A percentile compares a stretch with the other conserved stretches of the same genome.
Conservation (phyloP, 2,888 invertebrate genomes). For the Drosophila picticornis region DNA sequence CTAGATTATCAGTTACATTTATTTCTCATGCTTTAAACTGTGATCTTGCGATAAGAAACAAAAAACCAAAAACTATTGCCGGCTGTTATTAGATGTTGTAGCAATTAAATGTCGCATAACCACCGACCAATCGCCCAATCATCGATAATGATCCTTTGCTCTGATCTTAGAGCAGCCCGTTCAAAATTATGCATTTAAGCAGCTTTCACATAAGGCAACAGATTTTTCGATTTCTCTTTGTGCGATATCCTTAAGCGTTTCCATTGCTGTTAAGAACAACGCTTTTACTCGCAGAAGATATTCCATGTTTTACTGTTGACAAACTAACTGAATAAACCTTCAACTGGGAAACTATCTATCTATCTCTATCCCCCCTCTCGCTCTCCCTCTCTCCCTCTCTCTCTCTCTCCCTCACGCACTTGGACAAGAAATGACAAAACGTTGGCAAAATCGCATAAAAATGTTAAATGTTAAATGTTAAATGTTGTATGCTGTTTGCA, state of each 20-base stretch:
- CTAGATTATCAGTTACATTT: neutral
- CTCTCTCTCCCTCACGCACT: slow-evolving; percentile 2
- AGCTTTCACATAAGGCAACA: neutral
- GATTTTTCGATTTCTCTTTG: neutral
- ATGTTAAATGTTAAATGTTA: slow-evolving; percentile 64
- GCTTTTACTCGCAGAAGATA: neutral
- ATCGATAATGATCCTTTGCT: neutral
- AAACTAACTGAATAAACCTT: neutral
- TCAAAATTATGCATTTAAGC: neutral
- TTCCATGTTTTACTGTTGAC: neutral
- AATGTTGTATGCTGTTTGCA: slow-evolving; percentile 59
- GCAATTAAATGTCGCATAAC: neutral
- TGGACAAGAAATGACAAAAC: slow-evolving; percentile 50
- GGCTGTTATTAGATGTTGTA: neutral
- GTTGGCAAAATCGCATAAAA: slow-evolving; percentile 59
- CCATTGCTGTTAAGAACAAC: neutral
- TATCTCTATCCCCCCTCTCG: neutral
- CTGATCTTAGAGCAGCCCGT: neutral
- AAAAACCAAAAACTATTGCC: neutral
- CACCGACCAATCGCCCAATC: neutral
- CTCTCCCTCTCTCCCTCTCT: neutral
- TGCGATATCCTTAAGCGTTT: neutral
- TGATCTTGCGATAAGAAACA: neutral
- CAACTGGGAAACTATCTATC: neutral
- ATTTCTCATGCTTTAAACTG: neutral